Evolutionary conservation across 2,113 vertebrate species (phyloP).

Genomic region (Oenanthe melanoleuca): DNA sequence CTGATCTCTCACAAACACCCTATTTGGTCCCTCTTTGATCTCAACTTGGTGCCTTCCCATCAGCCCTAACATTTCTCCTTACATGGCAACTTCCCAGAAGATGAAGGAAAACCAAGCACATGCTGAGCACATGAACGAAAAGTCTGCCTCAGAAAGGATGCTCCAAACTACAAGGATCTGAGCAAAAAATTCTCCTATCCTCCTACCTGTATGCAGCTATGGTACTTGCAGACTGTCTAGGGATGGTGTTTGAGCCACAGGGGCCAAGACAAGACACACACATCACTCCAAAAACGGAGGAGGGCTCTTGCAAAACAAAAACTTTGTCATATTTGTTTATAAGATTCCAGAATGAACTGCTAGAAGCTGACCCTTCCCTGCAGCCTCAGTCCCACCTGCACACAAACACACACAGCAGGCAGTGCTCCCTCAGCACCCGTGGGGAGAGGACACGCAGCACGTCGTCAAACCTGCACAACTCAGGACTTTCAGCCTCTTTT

Average conservation of each 20-base stretch:
- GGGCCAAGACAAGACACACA: background rate
- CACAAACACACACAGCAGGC: rapidly evolving
- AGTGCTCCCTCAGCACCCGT: rapidly evolving
- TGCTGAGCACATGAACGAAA: background rate
- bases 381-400: background rate
- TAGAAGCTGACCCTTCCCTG: background rate
- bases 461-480: background rate
- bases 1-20: background rate
- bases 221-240: background rate
- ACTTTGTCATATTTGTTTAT: background rate
- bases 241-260: rapidly evolving
- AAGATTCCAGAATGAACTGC: background rate
- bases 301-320: background rate
- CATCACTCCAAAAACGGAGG: background rate
- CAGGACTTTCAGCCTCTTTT: background rate
- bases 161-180: background rate
- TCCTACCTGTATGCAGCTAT: background rate
- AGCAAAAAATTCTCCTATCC: background rate
- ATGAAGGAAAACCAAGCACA: background rate
- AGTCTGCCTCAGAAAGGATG: background rate
- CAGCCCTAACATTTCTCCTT: background rate
- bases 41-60: background rate
- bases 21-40: background rate
- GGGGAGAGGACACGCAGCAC: rapidly evolving
- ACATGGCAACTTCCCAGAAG: background rate